Percentiles rank a stretch among this genome's conserved stretches.
Evolutionary conservation across 2,797 vertebrate species (phyloP).

Genomic region (Sylvilagus floridanus): DNA sequence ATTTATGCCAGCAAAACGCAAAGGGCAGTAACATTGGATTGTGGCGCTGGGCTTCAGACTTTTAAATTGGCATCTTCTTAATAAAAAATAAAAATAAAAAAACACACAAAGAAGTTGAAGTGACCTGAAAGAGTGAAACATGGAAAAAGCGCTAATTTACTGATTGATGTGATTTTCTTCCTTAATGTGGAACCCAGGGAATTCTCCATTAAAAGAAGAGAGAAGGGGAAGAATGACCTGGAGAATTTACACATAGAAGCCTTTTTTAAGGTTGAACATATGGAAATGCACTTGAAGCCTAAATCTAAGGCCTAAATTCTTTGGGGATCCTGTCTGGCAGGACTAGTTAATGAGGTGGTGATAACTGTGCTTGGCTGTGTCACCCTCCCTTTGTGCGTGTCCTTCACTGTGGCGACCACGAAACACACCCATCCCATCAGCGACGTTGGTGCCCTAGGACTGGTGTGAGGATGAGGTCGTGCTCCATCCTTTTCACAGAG

Average conservation of each 20-base stretch:
- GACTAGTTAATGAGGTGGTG: not conserved
- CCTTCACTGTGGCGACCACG: not conserved
- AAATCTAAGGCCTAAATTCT: constrained; percentile 50
- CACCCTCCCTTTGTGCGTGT: not conserved
- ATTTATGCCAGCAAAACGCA: constrained; percentile 4
- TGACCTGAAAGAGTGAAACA: constrained; percentile 34
- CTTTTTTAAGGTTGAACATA: constrained; percentile 40
- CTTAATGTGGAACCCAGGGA: not conserved
- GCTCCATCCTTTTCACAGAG: not conserved
- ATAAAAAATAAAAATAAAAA: not conserved
- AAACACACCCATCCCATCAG: not conserved
- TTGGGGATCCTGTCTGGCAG: constrained; percentile 22
- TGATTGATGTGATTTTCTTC: not conserved
- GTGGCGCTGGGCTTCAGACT: not conserved
- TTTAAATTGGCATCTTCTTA: constrained; percentile 32
- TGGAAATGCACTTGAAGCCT: constrained; percentile 38
- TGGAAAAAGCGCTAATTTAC: constrained; percentile 36
- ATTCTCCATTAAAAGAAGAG: constrained; percentile 44
- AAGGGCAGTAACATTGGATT: constrained; percentile 13
- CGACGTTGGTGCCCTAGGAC: not conserved
- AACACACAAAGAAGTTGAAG: not conserved
- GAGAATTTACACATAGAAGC: constrained; percentile 38
- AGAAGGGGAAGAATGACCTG: not conserved
- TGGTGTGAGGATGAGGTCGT: constrained; percentile 2
- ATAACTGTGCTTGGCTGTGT: constrained; percentile 43